phyloP scores from a whole-genome alignment of 2,888 invertebrate species.

The Macrophya annulata region DNA sequence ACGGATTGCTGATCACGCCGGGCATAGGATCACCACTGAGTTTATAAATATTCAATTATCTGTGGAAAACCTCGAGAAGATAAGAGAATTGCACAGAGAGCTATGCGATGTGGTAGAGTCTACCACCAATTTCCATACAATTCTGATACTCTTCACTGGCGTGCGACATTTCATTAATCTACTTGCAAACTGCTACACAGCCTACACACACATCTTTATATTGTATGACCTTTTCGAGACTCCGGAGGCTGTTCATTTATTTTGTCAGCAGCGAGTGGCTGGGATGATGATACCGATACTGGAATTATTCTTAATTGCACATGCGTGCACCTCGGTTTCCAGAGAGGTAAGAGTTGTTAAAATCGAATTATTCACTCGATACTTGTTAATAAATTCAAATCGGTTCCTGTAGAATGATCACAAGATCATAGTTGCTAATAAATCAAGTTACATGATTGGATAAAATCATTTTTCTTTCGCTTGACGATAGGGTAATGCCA shows the following conservation, averaged over 20 bases:
- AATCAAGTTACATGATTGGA: background rate
- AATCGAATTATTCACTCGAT: background rate
- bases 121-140: background rate
- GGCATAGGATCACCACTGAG: too few relatives aligned
- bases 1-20: background rate
- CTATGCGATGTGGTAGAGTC: background rate
- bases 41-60: background rate
- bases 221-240: too few relatives aligned
- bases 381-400: background rate
- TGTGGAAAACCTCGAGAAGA: background rate
- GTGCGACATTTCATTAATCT: background rate
- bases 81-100: background rate
- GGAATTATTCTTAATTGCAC: background rate
- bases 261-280: background rate
- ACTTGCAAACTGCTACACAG: background rate
- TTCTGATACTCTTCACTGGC: background rate
- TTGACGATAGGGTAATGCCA: background rate
- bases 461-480: background rate
- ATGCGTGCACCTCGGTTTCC: conserved; percentile 14
- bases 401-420: too few relatives aligned
- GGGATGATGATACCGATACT: background rate
- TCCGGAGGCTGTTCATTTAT: too few relatives aligned
- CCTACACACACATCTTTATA: background rate
- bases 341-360: background rate
- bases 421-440: too few relatives aligned